Conservation (phyloP, 37 sponge, comb jelly and placozoan genomes). For the Hormiphora californensis region DNA sequence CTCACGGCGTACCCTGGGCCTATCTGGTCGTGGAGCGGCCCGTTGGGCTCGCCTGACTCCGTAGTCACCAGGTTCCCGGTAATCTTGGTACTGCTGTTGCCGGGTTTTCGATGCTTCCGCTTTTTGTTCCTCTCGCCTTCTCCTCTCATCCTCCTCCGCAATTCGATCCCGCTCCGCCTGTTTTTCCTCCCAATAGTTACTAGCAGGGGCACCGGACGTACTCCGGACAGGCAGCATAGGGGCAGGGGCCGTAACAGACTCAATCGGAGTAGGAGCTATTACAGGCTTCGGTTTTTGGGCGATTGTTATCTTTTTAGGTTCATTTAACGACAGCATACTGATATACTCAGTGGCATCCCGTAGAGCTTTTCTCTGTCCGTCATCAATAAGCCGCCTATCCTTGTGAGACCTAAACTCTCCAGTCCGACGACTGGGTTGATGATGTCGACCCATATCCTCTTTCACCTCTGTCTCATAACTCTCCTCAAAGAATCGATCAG, state of each 20-base stretch:
- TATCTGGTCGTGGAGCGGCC: no score
- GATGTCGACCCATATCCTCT: neutral
- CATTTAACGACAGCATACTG: neutral
- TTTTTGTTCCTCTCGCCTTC: conserved; percentile 6
- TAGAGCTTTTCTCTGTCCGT: neutral
- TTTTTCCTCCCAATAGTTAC: conserved; percentile 39
- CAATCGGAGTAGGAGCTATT: conserved; percentile 31
- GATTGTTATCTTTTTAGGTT: conserved; percentile 32
- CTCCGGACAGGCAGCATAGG: neutral
- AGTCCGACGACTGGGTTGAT: neutral
- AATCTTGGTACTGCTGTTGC: conserved; percentile 44
- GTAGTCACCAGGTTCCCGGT: conserved; percentile 19
- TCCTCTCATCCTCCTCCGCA: conserved; percentile 29
- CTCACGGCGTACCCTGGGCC: no score
- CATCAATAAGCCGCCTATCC: neutral
- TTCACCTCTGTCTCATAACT: neutral
- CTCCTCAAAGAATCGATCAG: conserved; percentile 31
- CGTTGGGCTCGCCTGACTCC: no score
- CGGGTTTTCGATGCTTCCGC: neutral
- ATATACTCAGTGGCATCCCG: neutral
- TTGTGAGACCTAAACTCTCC: neutral
- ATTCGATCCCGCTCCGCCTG: conserved; percentile 26
- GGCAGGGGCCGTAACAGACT: neutral
- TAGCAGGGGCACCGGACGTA: neutral
- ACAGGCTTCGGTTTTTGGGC: conserved; percentile 36